phyloP scores from a whole-genome alignment of 2,113 vertebrate genomes.

The Campylorhamphus procurvoides region DNA sequence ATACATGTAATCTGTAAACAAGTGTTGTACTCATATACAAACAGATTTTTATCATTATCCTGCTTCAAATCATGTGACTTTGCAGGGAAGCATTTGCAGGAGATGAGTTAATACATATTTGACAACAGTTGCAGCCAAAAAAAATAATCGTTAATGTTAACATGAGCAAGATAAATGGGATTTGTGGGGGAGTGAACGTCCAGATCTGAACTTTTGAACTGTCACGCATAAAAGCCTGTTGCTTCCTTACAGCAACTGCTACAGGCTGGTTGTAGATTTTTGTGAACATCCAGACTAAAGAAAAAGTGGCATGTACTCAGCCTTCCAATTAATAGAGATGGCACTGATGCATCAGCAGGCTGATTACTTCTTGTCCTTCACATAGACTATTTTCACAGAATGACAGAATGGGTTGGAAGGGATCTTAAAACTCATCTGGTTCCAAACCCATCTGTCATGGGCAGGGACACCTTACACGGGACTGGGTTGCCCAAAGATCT shows the following conservation, averaged over 20 bases:
- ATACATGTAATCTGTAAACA: neutral
- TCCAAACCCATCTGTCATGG: neutral
- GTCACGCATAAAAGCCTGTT: neutral
- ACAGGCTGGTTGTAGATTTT: neutral
- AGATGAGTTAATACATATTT: neutral
- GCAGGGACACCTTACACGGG: neutral
- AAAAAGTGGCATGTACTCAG: neutral
- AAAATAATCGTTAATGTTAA: neutral
- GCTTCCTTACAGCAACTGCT: neutral
- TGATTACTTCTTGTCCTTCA: neutral
- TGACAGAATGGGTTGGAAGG: neutral
- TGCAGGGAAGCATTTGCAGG: neutral
- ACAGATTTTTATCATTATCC: constrained; percentile 16
- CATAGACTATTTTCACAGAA: neutral
- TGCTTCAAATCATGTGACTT: neutral
- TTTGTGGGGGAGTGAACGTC: neutral
- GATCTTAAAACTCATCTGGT: neutral
- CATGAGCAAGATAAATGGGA: neutral
- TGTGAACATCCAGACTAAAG: neutral
- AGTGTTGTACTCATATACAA: neutral
- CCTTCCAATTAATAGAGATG: neutral
- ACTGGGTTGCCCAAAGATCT: neutral
- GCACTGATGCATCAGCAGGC: neutral
- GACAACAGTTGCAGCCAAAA: neutral
- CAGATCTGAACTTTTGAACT: constrained; percentile 30